These are phyloP conservation scores for Epiperipatus broadwayi DNA, from an alignment of 2,888 invertebrate species.

Conservation along the genomic window DNA sequence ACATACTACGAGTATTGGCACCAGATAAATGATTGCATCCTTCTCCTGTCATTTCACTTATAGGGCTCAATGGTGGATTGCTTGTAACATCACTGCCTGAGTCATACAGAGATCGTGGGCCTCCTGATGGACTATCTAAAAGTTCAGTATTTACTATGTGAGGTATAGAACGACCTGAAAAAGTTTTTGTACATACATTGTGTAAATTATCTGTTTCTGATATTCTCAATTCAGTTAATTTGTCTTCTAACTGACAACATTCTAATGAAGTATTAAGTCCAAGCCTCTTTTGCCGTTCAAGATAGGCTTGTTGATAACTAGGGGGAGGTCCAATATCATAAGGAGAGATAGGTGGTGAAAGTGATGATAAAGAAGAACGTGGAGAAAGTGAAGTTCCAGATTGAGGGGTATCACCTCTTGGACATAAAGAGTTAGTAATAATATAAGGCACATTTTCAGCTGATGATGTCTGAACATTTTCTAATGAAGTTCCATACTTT, in stretches of 20 bases:
- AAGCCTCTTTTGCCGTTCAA: constrained; percentile 16
- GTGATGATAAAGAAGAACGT: constrained; percentile 62
- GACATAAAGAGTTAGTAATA: too few relatives aligned
- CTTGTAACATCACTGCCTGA: constrained; percentile 25
- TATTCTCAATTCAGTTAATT: constrained; percentile 16
- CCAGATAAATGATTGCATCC: constrained; percentile 37
- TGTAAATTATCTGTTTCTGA: too few relatives aligned
- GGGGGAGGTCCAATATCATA: constrained; percentile 37
- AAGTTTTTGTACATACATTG: constrained; percentile 8
- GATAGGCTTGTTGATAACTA: constrained; percentile 45
- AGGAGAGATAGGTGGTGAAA: constrained; percentile 65
- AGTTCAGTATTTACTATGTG: constrained; percentile 7
- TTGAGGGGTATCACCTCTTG: constrained; percentile 32
- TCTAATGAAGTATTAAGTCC: too few relatives aligned
- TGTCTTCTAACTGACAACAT: constrained; percentile 17
- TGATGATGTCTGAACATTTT: too few relatives aligned
- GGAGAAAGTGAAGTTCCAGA: constrained; percentile 68
- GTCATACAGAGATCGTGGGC: constrained; percentile 16
- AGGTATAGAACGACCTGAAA: constrained; percentile 11
- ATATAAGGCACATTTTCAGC: too few relatives aligned
- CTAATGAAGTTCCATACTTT: too few relatives aligned
- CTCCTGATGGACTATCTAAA: neutral
- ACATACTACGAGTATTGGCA: constrained; percentile 64
- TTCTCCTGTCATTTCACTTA: constrained; percentile 26
- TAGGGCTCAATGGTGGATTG: constrained; percentile 27